Percentiles rank a stretch among this genome's conserved stretches.
These are phyloP conservation scores for Urocynchramus pylzowi DNA, from an alignment of 2,113 vertebrate species.

Conservation along the genomic window DNA sequence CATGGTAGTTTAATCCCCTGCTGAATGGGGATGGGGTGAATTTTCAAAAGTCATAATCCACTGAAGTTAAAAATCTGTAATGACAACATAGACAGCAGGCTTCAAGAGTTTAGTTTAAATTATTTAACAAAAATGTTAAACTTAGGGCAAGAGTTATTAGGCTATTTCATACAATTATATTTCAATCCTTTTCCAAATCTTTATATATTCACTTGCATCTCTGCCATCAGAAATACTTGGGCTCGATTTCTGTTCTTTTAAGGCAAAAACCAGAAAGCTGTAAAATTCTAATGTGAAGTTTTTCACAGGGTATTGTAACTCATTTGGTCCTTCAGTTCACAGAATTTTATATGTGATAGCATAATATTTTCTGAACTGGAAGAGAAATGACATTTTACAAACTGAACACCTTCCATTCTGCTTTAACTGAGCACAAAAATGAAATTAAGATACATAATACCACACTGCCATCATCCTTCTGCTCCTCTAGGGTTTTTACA, in stretches of 20 bases:
- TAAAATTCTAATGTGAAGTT: background rate
- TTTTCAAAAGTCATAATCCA: constrained; percentile 72
- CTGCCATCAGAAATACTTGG: constrained; percentile 43
- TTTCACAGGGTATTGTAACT: background rate
- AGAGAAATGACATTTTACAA: background rate
- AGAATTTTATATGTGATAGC: background rate
- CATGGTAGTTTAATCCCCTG: constrained; percentile 68
- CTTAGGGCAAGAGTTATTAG: constrained; percentile 69
- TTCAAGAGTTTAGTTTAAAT: constrained; percentile 73
- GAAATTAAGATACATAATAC: background rate
- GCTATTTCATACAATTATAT: constrained; percentile 67
- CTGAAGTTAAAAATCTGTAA: constrained; percentile 72
- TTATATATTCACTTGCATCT: constrained; percentile 52
- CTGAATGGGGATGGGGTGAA: constrained; percentile 60
- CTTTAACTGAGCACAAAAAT: background rate
- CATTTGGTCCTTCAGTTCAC: background rate
- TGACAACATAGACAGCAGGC: constrained; percentile 69
- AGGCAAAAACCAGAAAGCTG: background rate
- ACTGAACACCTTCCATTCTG: background rate
- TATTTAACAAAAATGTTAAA: constrained; percentile 72
- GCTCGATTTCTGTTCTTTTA: constrained; percentile 30
- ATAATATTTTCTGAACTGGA: background rate
- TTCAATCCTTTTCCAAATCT: constrained; percentile 66
- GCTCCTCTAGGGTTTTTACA: background rate
- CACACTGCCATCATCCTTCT: background rate